These are phyloP conservation scores for Agrypnia vestita DNA, from an alignment of 1,140 invertebrate species.

Conservation along the genomic window DNA sequence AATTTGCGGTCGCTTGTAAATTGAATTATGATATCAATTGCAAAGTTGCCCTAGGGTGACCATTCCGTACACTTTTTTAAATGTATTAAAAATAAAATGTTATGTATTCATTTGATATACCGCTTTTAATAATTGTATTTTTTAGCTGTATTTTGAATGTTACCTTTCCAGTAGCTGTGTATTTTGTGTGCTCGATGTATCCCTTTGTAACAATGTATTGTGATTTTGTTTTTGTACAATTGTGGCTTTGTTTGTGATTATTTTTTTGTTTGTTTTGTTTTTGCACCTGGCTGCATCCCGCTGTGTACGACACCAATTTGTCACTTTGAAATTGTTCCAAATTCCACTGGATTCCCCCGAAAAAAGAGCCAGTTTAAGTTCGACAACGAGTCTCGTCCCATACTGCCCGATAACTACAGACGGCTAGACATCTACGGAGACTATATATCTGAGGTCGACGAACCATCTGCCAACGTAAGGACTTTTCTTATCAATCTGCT, in stretches of 20 bases:
- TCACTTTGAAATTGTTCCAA: conserved; percentile 32
- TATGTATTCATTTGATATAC: neutral
- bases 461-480: conserved; percentile 64
- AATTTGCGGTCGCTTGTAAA: neutral
- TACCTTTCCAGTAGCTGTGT: neutral
- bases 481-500: no score
- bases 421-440: conserved; percentile 73
- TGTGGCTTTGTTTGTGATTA: conserved; percentile 31
- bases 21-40: conserved; percentile 18
- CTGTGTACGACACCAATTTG: conserved; percentile 11
- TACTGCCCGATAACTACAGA: conserved; percentile 77
- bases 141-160: neutral
- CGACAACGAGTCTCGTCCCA: conserved; percentile 81
- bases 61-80: neutral
- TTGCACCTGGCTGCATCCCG: conserved; percentile 39
- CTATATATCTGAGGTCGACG: conserved; percentile 65
- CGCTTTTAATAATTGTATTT: neutral
- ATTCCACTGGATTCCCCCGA: neutral
- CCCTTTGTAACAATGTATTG: neutral
- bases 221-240: no score
- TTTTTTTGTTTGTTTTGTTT: conserved; percentile 47
- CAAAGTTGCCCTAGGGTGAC: neutral
- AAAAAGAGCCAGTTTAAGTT: conserved; percentile 86
- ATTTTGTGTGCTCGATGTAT: neutral
- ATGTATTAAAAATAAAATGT: neutral